Evolutionary conservation across 2,113 vertebrate genomes (phyloP).

Genomic region (Ceyx margarethae): DNA sequence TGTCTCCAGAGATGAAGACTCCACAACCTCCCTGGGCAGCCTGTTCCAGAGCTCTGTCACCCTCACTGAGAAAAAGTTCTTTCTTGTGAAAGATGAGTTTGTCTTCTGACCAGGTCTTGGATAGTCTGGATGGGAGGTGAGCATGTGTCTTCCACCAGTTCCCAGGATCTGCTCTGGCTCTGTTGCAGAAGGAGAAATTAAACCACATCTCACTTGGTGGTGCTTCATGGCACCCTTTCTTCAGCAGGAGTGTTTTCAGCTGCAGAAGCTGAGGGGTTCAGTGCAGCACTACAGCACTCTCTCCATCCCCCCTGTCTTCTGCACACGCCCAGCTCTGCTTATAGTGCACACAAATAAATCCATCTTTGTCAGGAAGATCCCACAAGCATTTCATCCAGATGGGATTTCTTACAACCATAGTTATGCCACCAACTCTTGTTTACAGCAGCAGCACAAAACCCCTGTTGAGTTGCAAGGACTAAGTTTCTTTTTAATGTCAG

Average conservation of each 20-base stretch:
- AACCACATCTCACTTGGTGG: neutral
- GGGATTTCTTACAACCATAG: neutral
- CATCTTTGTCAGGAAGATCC: neutral
- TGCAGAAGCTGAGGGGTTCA: neutral
- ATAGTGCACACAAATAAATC: neutral
- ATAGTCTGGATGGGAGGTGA: neutral
- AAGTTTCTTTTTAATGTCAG: neutral
- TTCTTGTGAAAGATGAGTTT: too few species aligned
- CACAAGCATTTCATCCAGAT: neutral
- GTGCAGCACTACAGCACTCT: neutral
- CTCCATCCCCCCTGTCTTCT: neutral
- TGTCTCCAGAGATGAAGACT: too few species aligned
- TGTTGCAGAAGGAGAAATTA: neutral
- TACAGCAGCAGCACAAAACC: fast-evolving
- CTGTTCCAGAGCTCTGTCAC: too few species aligned
- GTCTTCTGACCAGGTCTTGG: neutral
- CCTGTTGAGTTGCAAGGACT: neutral
- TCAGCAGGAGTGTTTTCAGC: neutral
- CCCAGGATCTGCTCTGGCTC: neutral
- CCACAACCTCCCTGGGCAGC: too few species aligned
- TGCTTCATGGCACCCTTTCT: neutral
- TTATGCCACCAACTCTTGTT: neutral
- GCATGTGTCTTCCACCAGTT: neutral
- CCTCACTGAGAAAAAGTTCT: too few species aligned
- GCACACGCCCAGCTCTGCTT: fast-evolving